Conservation (phyloP, 1,140 invertebrate species). For the Aphidius gifuensis region DNA sequence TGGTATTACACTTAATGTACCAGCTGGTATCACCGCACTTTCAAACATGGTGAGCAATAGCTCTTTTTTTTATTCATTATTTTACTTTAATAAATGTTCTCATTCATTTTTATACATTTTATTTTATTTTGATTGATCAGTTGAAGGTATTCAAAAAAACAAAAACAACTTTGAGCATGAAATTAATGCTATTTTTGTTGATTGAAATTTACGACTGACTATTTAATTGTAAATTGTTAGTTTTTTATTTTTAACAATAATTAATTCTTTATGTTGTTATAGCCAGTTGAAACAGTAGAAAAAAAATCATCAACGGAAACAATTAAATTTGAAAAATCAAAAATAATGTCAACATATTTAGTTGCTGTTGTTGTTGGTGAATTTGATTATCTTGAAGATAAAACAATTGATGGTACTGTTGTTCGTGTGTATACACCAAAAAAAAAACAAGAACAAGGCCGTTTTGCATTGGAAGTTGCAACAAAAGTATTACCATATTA, state of each 20-base stretch:
- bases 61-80: conserved; percentile 25
- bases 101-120: not conserved
- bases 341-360: conserved; percentile 95
- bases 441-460: conserved; percentile 87
- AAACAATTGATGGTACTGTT: conserved; percentile 74
- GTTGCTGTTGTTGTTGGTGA: conserved; percentile 91
- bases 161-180: too few relatives aligned
- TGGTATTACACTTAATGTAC: conserved; percentile 82
- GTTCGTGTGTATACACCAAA: conserved; percentile 91
- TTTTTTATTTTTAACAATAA: too few relatives aligned
- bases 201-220: too few relatives aligned
- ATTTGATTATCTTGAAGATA: conserved; percentile 88
- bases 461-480: conserved; percentile 85
- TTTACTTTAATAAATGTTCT: conserved; percentile 17
- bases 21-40: conserved; percentile 73
- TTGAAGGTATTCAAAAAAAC: not conserved
- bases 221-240: too few relatives aligned
- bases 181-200: too few relatives aligned
- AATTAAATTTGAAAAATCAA: conserved; percentile 80
- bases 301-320: conserved; percentile 56
- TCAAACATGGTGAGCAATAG: conserved; percentile 82
- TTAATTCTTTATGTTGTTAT: too few relatives aligned
- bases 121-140: not conserved
- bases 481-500: conserved; percentile 87
- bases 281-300: conserved; percentile 66